A percentile compares a stretch with the other conserved stretches of the same genome.
phyloP scores from a whole-genome alignment of 2,797 vertebrate genomes.

The Choloepus didactylus region DNA sequence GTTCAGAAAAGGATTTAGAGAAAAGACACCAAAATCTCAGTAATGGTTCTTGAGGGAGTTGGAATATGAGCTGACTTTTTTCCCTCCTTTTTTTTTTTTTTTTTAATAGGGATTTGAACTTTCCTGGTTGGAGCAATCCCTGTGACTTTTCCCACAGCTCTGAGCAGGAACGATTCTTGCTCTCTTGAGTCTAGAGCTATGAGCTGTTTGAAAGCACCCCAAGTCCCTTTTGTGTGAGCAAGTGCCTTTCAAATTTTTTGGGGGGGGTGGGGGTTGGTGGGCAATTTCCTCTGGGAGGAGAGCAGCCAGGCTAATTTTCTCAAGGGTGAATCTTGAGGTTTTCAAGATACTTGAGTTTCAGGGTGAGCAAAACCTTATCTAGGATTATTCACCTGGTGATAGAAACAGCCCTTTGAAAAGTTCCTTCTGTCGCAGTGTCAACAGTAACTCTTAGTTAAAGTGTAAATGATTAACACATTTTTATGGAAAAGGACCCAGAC shows the following conservation, averaged over 20 bases:
- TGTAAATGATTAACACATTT: slow-evolving; percentile 67
- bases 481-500: background rate
- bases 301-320: background rate
- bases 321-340: background rate
- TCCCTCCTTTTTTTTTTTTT: too few relatives aligned
- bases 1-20: too few relatives aligned
- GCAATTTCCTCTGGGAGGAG: background rate
- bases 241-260: background rate
- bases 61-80: background rate
- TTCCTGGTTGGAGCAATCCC: accelerated
- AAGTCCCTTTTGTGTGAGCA: background rate
- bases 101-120: background rate
- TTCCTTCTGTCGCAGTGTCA: background rate
- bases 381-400: slow-evolving; percentile 28
- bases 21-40: background rate
- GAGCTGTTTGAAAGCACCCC: accelerated
- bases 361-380: background rate
- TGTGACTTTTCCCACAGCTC: accelerated
- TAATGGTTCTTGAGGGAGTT: background rate
- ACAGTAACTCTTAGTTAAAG: background rate
- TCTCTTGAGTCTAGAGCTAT: background rate
- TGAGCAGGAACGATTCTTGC: accelerated
- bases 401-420: slow-evolving; percentile 40
- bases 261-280: too few relatives aligned
- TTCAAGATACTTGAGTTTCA: background rate